Evolutionary conservation across 2,113 vertebrate species (phyloP).

Genomic region (Dermatemys mawii): DNA sequence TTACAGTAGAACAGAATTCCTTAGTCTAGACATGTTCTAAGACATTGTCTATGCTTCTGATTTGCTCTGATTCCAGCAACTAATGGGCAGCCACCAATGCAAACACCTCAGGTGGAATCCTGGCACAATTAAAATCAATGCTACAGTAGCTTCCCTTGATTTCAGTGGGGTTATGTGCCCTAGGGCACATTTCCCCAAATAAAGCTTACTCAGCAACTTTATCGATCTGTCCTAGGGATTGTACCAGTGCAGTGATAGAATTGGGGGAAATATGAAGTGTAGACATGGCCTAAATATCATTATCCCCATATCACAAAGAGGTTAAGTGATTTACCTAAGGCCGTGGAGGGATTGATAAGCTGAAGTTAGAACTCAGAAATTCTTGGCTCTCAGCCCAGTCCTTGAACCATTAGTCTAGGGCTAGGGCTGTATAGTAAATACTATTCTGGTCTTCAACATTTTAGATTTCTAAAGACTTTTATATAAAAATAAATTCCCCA

Average conservation of each 20-base stretch:
- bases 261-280: background rate
- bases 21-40: background rate
- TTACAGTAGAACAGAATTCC: background rate
- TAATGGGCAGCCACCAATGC: background rate
- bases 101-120: background rate
- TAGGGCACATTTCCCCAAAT: background rate
- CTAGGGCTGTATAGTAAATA: background rate
- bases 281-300: background rate
- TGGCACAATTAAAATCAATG: background rate
- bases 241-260: background rate
- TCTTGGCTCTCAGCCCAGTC: background rate
- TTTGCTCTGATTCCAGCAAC: background rate
- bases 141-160: background rate
- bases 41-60: background rate
- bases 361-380: background rate
- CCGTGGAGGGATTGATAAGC: accelerated
- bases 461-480: background rate
- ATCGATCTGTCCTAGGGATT: background rate
- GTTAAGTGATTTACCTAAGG: background rate
- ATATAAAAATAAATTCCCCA: background rate
- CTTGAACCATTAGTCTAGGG: background rate
- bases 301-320: background rate
- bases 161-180: background rate
- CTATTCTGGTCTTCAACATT: background rate
- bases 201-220: background rate